Percentiles rank a stretch among this genome's conserved stretches.
Conservation (phyloP, 2,888 invertebrate genomes). For the Crepidodera aurea region DNA sequence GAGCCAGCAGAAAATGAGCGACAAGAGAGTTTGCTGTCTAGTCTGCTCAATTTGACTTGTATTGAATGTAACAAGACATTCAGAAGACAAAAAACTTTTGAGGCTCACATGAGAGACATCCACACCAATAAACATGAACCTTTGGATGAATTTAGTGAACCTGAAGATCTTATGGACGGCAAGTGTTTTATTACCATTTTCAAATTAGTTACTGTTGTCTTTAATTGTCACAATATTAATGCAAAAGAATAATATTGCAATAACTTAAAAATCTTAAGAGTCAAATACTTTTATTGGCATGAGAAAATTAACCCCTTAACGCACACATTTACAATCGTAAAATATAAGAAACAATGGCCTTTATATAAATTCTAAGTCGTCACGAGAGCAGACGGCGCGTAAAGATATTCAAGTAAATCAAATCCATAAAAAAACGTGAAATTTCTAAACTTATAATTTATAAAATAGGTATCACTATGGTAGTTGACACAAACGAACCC, state of each 20-base stretch:
- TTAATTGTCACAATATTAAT: too few species aligned
- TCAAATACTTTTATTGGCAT: too few species aligned
- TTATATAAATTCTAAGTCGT: too few species aligned
- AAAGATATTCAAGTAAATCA: too few species aligned
- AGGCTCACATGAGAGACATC: slow-evolving; percentile 68
- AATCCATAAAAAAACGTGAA: too few species aligned
- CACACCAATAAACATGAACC: slow-evolving; percentile 63
- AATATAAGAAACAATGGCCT: too few species aligned
- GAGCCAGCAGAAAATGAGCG: slow-evolving; percentile 37
- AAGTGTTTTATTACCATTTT: slow-evolving; percentile 5
- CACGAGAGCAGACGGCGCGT: too few species aligned
- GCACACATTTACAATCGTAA: too few species aligned
- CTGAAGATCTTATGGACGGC: slow-evolving; percentile 85
- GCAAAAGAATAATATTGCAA: too few species aligned
- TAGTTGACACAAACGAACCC: slow-evolving; percentile 68
- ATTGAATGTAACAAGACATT: slow-evolving; percentile 66
- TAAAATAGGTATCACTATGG: slow-evolving; percentile 71
- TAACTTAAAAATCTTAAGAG: too few species aligned
- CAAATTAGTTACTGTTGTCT: background rate
- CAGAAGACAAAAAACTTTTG: slow-evolving; percentile 70
- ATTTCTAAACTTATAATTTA: too few species aligned
- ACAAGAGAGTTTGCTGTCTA: slow-evolving; percentile 52
- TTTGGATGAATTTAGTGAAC: slow-evolving; percentile 81
- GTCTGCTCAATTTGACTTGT: slow-evolving; percentile 56
- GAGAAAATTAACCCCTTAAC: too few species aligned